Percentiles rank a stretch among this genome's conserved stretches.
phyloP scores from a whole-genome alignment of 2,113 vertebrate genomes.

The Myiozetetes cayanensis region DNA sequence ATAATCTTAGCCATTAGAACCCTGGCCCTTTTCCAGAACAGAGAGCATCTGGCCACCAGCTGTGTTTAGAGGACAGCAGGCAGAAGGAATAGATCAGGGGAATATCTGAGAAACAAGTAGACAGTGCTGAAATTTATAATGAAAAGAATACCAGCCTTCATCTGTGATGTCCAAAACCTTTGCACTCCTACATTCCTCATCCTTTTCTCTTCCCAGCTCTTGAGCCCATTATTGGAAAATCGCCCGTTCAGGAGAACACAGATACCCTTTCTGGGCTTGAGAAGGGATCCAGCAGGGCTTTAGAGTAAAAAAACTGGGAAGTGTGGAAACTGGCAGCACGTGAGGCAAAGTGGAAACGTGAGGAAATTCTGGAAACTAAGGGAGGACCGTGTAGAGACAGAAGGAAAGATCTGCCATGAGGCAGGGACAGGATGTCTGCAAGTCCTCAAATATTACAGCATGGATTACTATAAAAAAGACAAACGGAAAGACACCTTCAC shows the following conservation, averaged over 20 bases:
- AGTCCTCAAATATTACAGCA: background rate
- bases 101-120: background rate
- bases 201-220: background rate
- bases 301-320: background rate
- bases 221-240: background rate
- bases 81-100: background rate
- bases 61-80: constrained; percentile 16
- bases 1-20: background rate
- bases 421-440: background rate
- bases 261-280: background rate
- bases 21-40: background rate
- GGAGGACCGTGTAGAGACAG: background rate
- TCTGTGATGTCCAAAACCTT: constrained; percentile 18
- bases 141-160: background rate
- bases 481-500: background rate
- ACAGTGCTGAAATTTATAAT: background rate
- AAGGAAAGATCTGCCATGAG: background rate
- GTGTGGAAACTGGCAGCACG: background rate
- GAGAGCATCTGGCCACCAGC: constrained; percentile 45
- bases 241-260: background rate
- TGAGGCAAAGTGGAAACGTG: background rate
- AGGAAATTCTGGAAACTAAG: background rate
- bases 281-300: background rate
- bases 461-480: background rate
- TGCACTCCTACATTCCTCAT: background rate